phyloP scores from a whole-genome alignment of 1,140 invertebrate species.

The Ostrea denselamellosa region DNA sequence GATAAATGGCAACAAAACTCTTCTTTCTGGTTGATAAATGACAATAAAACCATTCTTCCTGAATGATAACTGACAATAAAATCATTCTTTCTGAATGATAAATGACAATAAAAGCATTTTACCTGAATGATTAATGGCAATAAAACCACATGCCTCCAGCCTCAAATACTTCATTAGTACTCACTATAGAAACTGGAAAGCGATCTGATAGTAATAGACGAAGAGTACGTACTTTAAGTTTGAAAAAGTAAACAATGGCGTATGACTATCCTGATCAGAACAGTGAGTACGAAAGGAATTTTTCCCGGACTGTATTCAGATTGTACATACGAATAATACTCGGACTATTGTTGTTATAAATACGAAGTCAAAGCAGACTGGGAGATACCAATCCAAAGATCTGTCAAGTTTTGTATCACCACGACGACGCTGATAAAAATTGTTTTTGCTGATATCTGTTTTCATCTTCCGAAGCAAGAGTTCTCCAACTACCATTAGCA shows the following conservation, averaged over 20 bases:
- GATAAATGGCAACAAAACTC: no score
- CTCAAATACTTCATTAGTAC: neutral
- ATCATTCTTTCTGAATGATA: no score
- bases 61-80: no score
- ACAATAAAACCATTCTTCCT: no score
- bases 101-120: no score
- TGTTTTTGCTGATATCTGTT: conserved; percentile 47
- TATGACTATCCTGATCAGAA: neutral
- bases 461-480: conserved; percentile 45
- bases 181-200: neutral
- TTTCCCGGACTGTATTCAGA: neutral
- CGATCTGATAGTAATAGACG: neutral
- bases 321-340: neutral
- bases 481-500: conserved; percentile 49
- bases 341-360: neutral
- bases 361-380: conserved; percentile 36
- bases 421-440: conserved; percentile 46
- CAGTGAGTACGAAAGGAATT: neutral
- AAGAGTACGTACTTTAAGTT: neutral
- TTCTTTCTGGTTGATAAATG: no score
- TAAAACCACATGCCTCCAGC: neutral
- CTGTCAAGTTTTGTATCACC: neutral
- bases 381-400: conserved; percentile 24
- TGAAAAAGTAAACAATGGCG: neutral
- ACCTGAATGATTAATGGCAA: no score